Conservation (phyloP, 2,797 vertebrate species). For the Euphonia xanthogaster region DNA sequence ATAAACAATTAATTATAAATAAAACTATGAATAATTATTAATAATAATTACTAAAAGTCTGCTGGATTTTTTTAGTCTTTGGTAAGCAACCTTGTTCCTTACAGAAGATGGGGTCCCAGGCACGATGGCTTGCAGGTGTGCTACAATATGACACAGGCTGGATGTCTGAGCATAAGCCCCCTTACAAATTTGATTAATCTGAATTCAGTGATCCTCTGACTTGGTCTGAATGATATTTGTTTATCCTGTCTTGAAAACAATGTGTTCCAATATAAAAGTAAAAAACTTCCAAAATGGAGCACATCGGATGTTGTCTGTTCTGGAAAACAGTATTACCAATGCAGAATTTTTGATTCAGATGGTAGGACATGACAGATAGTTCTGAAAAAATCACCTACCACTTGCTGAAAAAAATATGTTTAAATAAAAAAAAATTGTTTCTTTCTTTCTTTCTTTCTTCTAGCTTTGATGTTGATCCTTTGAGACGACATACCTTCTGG, state of each 20-base stretch:
- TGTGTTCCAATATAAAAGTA: background rate
- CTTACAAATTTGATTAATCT: background rate
- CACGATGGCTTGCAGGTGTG: background rate
- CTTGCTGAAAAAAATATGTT: background rate
- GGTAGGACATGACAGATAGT: background rate
- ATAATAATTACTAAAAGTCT: background rate
- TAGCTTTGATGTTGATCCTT: constrained; percentile 79
- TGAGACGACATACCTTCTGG: constrained; percentile 85
- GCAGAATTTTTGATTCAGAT: background rate
- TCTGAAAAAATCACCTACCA: background rate
- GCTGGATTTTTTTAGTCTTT: background rate
- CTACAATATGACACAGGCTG: background rate
- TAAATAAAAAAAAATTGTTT: background rate
- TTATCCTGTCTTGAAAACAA: background rate
- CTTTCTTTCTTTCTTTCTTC: background rate
- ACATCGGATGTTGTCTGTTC: background rate
- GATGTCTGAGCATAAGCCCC: background rate
- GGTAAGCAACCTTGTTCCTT: background rate
- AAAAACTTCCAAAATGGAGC: background rate
- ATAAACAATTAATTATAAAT: background rate
- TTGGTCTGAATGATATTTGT: background rate
- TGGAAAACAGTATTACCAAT: background rate
- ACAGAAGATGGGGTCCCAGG: background rate
- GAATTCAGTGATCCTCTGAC: background rate
- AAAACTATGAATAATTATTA: background rate